Evolutionary conservation across 2,888 invertebrate genomes (phyloP), one percentile per base, ranked within the genome.

Genomic region (Andrena haemorrhoa): DNA sequence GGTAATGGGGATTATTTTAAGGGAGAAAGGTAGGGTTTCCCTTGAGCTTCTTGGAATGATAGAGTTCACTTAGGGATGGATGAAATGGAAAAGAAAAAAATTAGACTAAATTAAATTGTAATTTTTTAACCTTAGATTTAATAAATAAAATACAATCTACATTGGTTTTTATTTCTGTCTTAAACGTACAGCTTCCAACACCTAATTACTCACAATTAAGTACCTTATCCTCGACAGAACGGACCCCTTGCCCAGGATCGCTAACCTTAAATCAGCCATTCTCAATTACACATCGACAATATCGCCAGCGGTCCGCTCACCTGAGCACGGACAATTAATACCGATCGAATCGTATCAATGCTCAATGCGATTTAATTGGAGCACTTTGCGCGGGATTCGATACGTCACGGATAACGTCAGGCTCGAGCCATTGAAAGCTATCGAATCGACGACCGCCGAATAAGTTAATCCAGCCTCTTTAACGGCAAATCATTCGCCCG

Each of bases 401-500:
- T 83, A 66, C 71, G 76, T 86, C 86, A 77, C 68, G 70, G 86
- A 86, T 86, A 86, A 83, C 74, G 81, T 84, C 79, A 77, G 10
- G 60, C 47, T 26, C 72, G 23, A 31, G 53, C 79, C 73, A 69
- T 71, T 84, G 78, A 83, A 73, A 31, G 60, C 58, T 76, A 79
- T 74, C 74, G 65, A 33, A 3, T 41, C 16, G 71, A 35, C 73
- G 68, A 78, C 5, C 77, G 60, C 33, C 51, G 71, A 81, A 86
- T 86, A 72, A 86, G 65, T 86, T 80, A 73, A 86, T 86, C 41
- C 77, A 83, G 53, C 49, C 51, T 68, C 53, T 56, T 80, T 69
- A 63, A 63, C 49, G 58, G 68, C 63, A 78, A 56, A 60, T 64
- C 78, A 20, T 76, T 75, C 66, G 35, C 66, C 29, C 5, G 35